Conservation (phyloP, 2,113 vertebrate genomes). For the Atractosteus spatula region DNA sequence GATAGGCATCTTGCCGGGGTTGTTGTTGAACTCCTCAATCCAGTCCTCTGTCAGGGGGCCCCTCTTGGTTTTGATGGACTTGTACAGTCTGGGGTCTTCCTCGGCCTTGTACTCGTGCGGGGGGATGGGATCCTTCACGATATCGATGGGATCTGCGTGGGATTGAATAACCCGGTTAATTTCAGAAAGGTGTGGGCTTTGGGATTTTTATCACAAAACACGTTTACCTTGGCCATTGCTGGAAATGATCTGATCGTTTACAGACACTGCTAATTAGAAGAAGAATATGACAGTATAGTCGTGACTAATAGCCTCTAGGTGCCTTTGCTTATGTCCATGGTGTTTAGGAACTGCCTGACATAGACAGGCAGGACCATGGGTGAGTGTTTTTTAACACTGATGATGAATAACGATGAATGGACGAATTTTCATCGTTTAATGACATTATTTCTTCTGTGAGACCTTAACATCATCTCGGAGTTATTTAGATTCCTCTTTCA, state of each 20-base stretch:
- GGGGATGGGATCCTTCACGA: slow-evolving; percentile 89
- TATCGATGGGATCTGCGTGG: slow-evolving; percentile 86
- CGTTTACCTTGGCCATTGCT: not conserved
- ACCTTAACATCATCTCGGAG: no score
- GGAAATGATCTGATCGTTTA: not conserved
- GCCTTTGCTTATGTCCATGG: not conserved
- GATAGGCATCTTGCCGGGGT: slow-evolving; percentile 75
- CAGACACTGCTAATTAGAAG: not conserved
- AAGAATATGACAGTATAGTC: not conserved
- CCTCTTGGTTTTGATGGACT: slow-evolving; percentile 84
- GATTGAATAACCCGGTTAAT: not conserved
- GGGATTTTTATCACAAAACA: no score
- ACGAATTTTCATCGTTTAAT: no score
- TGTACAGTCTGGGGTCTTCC: slow-evolving; percentile 90
- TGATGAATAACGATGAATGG: no score
- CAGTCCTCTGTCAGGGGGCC: slow-evolving; percentile 89
- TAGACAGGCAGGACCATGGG: not conserved
- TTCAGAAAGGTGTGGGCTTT: no score
- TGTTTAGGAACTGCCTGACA: not conserved
- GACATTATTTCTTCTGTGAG: no score
- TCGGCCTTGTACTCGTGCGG: slow-evolving; percentile 88
- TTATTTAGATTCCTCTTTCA: no score
- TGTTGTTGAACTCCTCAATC: slow-evolving; percentile 84
- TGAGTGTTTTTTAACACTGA: no score
- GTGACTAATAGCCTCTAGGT: slow-evolving; percentile 16